These are phyloP conservation scores for Eupleurogrammus muticus DNA, from an alignment of 2,797 vertebrate species.

Conservation along the genomic window DNA sequence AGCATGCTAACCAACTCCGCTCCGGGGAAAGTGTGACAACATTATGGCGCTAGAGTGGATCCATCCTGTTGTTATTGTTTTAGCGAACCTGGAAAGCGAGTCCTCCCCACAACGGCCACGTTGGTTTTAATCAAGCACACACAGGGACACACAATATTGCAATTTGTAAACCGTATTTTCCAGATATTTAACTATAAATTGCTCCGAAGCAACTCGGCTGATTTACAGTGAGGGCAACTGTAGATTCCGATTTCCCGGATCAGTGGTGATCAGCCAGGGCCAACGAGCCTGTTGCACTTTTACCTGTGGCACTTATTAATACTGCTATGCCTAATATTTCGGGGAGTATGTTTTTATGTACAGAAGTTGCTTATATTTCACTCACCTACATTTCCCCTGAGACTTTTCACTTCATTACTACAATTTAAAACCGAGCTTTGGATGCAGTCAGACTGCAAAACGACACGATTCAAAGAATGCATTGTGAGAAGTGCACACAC, in stretches of 20 bases:
- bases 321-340: too few species aligned
- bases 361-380: too few species aligned
- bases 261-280: constrained; percentile 13
- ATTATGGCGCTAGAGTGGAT: constrained; percentile 74
- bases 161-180: background rate
- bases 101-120: background rate
- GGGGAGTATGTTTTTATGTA: too few species aligned
- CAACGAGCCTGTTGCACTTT: constrained; percentile 21
- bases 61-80: constrained; percentile 50
- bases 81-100: background rate
- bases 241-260: constrained; percentile 11
- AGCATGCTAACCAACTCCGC: constrained; percentile 65
- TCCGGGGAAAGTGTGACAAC: constrained; percentile 73
- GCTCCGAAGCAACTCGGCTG: background rate
- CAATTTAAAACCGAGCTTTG: too few species aligned
- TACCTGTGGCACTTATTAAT: too few species aligned
- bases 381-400: too few species aligned
- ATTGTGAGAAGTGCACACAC: too few species aligned
- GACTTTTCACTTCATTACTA: too few species aligned
- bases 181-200: background rate
- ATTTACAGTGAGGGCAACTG: constrained; percentile 9
- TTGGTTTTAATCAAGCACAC: background rate
- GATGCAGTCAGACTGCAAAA: too few species aligned
- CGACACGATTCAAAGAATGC: too few species aligned
- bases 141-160: rapidly evolving